Conservation (phyloP, 2,888 invertebrate species). For the Caenorhabditis sp. region DNA sequence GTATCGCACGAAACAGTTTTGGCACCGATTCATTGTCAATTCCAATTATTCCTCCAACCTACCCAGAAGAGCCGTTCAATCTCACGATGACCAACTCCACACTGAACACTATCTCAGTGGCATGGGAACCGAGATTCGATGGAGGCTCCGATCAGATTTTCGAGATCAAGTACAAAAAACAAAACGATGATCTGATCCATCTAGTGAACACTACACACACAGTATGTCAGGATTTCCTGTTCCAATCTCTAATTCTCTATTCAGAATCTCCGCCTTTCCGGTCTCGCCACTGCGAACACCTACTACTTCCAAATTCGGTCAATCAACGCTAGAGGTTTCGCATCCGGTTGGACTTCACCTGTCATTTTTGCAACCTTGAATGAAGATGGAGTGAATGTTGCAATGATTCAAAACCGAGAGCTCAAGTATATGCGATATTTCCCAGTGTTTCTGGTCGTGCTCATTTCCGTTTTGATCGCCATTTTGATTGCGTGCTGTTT, state of each 20-base stretch:
- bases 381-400: constrained; percentile 72
- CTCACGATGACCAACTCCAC: constrained; percentile 77
- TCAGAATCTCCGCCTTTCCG: constrained; percentile 71
- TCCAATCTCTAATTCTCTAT: too few species aligned
- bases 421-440: constrained; percentile 8
- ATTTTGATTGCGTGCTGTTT: constrained; percentile 48
- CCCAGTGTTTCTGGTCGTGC: constrained; percentile 30
- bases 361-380: constrained; percentile 69
- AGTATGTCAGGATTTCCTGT: constrained; percentile 39
- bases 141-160: constrained; percentile 82
- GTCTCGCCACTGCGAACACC: constrained; percentile 55
- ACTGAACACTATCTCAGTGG: constrained; percentile 73
- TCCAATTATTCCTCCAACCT: constrained; percentile 71
- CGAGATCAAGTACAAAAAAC: constrained; percentile 77
- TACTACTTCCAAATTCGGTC: constrained; percentile 74
- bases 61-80: constrained; percentile 78
- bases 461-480: constrained; percentile 22
- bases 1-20: constrained; percentile 76
- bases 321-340: constrained; percentile 72
- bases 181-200: constrained; percentile 72
- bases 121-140: constrained; percentile 80
- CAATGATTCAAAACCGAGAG: constrained; percentile 38
- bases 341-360: constrained; percentile 71
- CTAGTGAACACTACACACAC: constrained; percentile 78
- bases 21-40: constrained; percentile 74